phyloP scores from a whole-genome alignment of 2,113 vertebrate genomes.

The Osmerus eperlanus region DNA sequence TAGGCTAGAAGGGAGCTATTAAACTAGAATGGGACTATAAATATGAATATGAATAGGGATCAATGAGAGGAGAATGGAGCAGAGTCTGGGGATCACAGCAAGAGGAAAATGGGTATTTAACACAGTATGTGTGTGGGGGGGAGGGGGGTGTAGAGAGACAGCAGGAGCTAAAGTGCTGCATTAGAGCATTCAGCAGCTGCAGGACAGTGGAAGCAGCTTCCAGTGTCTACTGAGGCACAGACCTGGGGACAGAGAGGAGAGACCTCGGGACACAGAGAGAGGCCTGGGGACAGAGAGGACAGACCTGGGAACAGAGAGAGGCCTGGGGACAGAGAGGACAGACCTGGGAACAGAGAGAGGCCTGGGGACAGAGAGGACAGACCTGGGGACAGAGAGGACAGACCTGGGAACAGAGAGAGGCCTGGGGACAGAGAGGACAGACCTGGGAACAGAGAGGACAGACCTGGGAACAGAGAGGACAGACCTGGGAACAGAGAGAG shows the following conservation, averaged over 20 bases:
- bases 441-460: no score
- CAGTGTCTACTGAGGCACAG: conserved; percentile 6
- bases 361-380: conserved; percentile 7
- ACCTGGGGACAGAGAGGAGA: background rate
- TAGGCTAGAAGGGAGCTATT: no score
- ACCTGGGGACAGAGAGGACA: conserved; percentile 7
- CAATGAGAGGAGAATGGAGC: no score
- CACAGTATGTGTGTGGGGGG: background rate
- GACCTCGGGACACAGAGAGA: conserved; percentile 12
- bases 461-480: background rate
- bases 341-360: no score
- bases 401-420: conserved; percentile 7
- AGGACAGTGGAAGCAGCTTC: conserved; percentile 65
- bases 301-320: background rate
- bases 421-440: background rate
- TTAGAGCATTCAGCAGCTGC: conserved; percentile 50
- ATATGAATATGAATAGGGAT: no score
- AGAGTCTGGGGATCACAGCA: no score
- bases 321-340: conserved; percentile 6
- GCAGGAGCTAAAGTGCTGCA: conserved; percentile 32
- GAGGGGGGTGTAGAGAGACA: background rate
- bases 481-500: background rate
- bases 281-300: background rate
- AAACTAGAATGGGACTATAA: no score
- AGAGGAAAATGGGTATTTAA: no score